Evolutionary conservation across 2,797 vertebrate species (phyloP).

Genomic region (Graptemys geographica): DNA sequence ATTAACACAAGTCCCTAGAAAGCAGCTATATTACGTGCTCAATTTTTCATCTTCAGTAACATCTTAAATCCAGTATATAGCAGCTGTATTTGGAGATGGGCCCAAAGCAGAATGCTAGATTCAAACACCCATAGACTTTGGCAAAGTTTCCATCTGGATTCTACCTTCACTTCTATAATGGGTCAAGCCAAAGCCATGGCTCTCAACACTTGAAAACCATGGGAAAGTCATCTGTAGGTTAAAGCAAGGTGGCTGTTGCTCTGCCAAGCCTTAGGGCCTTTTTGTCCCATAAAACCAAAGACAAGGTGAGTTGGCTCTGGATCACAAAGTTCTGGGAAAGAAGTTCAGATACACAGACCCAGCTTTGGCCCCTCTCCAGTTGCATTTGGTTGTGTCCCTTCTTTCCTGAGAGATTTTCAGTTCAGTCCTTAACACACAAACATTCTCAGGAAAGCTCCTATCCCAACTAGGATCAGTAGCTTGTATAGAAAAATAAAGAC

Average conservation of each 20-base stretch:
- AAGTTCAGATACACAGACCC: background rate
- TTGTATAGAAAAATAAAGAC: background rate
- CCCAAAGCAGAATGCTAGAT: conserved; percentile 32
- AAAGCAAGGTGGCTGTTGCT: background rate
- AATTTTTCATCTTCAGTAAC: conserved; percentile 41
- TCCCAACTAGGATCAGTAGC: background rate
- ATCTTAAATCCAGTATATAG: background rate
- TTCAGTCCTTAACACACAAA: background rate
- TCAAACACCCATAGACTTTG: background rate
- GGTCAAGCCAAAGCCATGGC: background rate
- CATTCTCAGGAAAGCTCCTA: background rate
- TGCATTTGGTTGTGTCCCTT: background rate
- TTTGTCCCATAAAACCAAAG: background rate
- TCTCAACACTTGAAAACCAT: background rate
- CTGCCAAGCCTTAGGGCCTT: background rate
- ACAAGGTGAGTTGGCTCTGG: background rate
- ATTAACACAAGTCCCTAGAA: conserved; percentile 53
- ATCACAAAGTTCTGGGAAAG: background rate
- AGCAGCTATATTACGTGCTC: conserved; percentile 31
- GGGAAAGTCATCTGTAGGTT: background rate
- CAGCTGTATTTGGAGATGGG: conserved; percentile 13
- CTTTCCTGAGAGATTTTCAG: background rate
- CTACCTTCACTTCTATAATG: background rate
- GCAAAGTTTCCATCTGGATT: conserved; percentile 31
- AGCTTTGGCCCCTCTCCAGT: background rate